phyloP scores from a whole-genome alignment of 2,888 invertebrate genomes.

The Linnaemya vulpina region DNA sequence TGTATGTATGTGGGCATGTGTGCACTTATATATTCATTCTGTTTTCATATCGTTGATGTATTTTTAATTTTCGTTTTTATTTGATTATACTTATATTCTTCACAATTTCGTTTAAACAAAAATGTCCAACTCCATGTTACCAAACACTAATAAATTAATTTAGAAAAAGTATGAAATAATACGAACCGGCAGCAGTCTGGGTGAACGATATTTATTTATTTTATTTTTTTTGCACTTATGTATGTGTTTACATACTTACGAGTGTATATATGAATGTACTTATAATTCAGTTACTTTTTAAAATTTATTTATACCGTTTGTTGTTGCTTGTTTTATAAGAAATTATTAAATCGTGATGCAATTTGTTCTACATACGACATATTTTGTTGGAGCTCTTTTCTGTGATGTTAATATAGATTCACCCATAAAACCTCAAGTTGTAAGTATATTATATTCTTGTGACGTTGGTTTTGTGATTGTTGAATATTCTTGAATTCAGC shows the following conservation, averaged over 20 bases:
- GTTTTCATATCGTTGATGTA: conserved; percentile 42
- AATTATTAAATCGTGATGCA: conserved; percentile 60
- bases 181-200: conserved; percentile 48
- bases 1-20: neutral
- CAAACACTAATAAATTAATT: conserved; percentile 5
- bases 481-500: conserved; percentile 14
- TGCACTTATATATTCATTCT: conserved; percentile 3
- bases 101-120: conserved; percentile 49
- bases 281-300: conserved; percentile 11
- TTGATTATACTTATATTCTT: conserved; percentile 13
- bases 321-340: conserved; percentile 25
- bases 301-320: conserved; percentile 20
- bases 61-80: conserved; percentile 46
- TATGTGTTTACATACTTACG: neutral
- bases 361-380: no score
- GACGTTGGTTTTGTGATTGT: conserved; percentile 42
- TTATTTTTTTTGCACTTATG: conserved; percentile 6
- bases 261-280: neutral
- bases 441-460: conserved; percentile 17
- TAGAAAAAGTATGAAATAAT: conserved; percentile 33
- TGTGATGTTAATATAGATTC: conserved; percentile 16
- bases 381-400: conserved; percentile 4
- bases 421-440: conserved; percentile 35
- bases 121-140: conserved; percentile 34
- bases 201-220: conserved; percentile 33